Evolutionary conservation across 2,888 invertebrate genomes (phyloP).

Genomic region (Rapana venosa): DNA sequence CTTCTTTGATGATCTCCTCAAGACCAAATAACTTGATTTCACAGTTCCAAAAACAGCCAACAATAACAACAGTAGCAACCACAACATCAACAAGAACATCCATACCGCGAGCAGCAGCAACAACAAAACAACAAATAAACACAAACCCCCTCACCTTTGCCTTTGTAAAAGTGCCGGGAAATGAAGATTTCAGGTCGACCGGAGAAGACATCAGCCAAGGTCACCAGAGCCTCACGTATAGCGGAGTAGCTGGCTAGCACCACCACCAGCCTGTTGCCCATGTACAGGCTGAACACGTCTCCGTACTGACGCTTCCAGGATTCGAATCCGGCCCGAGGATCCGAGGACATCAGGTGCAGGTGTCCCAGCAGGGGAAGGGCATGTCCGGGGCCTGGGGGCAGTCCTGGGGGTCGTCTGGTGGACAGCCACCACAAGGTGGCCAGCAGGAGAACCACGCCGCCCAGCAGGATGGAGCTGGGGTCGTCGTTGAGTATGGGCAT

Average conservation of each 20-base stretch:
- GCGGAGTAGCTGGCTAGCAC: slow-evolving; percentile 45
- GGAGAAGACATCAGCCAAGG: slow-evolving; percentile 47
- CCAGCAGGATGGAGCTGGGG: background rate
- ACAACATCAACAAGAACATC: too few relatives aligned
- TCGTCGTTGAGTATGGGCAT: background rate
- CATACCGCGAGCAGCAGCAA: too few relatives aligned
- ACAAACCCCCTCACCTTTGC: background rate
- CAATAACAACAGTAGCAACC: too few relatives aligned
- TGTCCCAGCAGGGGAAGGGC: slow-evolving; percentile 33
- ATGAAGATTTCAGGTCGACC: slow-evolving; percentile 40
- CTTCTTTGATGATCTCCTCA: too few relatives aligned
- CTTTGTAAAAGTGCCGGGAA: background rate
- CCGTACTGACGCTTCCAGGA: slow-evolving; percentile 35
- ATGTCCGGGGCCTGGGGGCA: slow-evolving; percentile 14
- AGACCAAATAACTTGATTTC: too few relatives aligned
- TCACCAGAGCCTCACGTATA: slow-evolving; percentile 48
- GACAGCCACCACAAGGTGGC: background rate
- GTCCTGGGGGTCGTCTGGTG: background rate
- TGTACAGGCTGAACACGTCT: slow-evolving; percentile 45
- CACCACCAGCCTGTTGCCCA: slow-evolving; percentile 42
- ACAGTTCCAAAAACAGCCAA: too few relatives aligned
- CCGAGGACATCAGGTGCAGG: slow-evolving; percentile 10
- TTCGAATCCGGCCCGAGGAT: background rate
- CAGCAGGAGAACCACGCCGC: background rate
- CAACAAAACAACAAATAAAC: background rate